Percentiles rank a stretch among this genome's conserved stretches.
These are phyloP conservation scores for Peromyscus melanophrys DNA, from an alignment of 2,797 vertebrate species.

Conservation along the genomic window DNA sequence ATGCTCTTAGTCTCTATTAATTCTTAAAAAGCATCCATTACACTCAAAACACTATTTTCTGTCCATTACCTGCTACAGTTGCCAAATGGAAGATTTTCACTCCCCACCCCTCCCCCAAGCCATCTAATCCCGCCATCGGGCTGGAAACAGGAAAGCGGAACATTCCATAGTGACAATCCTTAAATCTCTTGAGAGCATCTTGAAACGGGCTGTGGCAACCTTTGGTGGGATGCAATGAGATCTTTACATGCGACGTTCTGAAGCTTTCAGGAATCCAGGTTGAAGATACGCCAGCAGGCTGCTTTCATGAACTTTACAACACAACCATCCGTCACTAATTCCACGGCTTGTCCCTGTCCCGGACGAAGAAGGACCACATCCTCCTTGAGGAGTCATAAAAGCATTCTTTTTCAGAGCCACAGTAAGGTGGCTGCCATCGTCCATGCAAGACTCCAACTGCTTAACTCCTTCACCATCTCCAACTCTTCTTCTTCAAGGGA, in stretches of 20 bases:
- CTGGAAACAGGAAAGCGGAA: conserved; percentile 53
- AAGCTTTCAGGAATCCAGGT: neutral
- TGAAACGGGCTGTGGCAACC: neutral
- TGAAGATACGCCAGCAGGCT: neutral
- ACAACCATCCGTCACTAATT: neutral
- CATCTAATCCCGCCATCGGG: conserved; percentile 12
- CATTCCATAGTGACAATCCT: neutral
- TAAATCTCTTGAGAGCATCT: conserved; percentile 56
- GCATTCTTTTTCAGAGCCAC: neutral
- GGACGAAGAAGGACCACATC: neutral
- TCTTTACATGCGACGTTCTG: neutral
- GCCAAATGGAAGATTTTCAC: conserved; percentile 44
- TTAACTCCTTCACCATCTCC: neutral
- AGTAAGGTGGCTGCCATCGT: neutral
- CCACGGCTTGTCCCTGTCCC: neutral
- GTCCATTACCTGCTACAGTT: conserved; percentile 37
- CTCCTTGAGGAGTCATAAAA: neutral
- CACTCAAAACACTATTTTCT: conserved; percentile 68
- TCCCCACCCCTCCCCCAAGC: neutral
- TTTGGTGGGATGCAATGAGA: neutral
- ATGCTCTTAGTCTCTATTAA: conserved; percentile 56
- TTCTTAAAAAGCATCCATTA: conserved; percentile 62
- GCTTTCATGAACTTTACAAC: neutral
- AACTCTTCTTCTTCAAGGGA: neutral
- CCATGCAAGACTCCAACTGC: neutral